Base-by-base conservation (phyloP, 2,113 vertebrate genomes). In the Sterrhoptilus dennistouni region DNA sequence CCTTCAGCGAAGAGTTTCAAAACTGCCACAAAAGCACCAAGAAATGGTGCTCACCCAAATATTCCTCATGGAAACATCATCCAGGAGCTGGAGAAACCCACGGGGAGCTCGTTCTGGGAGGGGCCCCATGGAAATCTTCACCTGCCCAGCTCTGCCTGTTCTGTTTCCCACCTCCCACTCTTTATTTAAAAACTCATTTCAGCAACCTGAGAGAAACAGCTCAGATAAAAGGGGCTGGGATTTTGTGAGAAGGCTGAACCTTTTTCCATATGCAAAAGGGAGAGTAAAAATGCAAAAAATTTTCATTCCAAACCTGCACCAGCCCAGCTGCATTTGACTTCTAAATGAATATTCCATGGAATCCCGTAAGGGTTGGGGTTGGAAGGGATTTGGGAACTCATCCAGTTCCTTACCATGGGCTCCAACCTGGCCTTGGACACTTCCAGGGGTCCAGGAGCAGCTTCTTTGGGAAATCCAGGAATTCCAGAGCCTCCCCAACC, bases 91-190 rank as follows among this genome's bases (percentile, higher is more conserved):
- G 47, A 24, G 14, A 35, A 57, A 75, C 57, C 33, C 52, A 5
- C 18, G 10, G 50, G 47, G 72, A n/a, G 25, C 2, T 40, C 9
- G 8, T 36, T 8, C 56, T 2, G 11, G 95, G 92, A 82, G 85
- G 35, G 25, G 59, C 44, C 45, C 83, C 11, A 1, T 7, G 17
- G 53, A 47, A 84, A 54, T 61, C 40, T 29, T 56, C 18, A 47
- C 91, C 83, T 68, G 78, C 69, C 94, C 14, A 31, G 91, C 91
- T 95, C 93, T 56, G 75, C 91, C 89, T 31, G 49, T 22, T 83
- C 17, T 8, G 3, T 66, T 93, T 49, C 85, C 36, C 79, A 79
- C 65, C 76, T 88, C 93, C 70, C 54, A 64, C 68, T 79, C 25
- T 50, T 14, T 14, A 50, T 0, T 3, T 24, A 22, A 7, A 18